Percentiles rank a stretch among this genome's conserved stretches.
phyloP scores from a whole-genome alignment of 2,797 vertebrate genomes.

The Cirrhinus mrigala region DNA sequence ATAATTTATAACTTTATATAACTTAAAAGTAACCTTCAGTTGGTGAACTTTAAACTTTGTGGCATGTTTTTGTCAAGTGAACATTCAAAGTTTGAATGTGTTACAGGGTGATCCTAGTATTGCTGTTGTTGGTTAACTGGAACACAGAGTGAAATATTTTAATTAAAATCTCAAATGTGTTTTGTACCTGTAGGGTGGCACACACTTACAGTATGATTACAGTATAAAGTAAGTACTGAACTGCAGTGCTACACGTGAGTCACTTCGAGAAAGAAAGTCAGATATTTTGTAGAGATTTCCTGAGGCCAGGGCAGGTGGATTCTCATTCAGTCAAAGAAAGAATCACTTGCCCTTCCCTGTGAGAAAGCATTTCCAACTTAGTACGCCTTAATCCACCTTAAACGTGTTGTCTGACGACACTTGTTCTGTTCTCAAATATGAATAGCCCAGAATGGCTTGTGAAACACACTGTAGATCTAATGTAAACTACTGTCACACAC shows the following conservation, averaged over 20 bases:
- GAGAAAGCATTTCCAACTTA: slow-evolving; percentile 11
- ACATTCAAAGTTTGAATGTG: neutral
- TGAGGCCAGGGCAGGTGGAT: slow-evolving; percentile 26
- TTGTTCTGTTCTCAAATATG: neutral
- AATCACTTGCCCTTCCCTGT: slow-evolving; percentile 31
- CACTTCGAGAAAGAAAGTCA: slow-evolving; percentile 9
- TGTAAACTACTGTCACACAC: neutral
- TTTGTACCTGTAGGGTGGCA: slow-evolving; percentile 8
- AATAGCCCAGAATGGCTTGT: neutral
- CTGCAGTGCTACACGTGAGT: neutral
- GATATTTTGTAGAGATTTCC: slow-evolving; percentile 8
- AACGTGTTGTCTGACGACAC: neutral
- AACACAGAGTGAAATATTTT: neutral
- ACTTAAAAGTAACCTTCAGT: neutral
- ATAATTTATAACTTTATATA: neutral
- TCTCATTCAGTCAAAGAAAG: slow-evolving; percentile 12
- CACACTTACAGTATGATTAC: neutral
- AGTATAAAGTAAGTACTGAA: neutral
- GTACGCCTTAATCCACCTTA: neutral
- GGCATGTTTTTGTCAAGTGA: neutral
- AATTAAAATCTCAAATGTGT: neutral
- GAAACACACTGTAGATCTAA: neutral
- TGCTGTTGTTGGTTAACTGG: neutral
- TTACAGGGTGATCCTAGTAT: neutral
- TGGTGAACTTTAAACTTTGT: neutral